Evolutionary conservation across 2,888 invertebrate genomes (phyloP).

Genomic region (Chydorus sphaericus): DNA sequence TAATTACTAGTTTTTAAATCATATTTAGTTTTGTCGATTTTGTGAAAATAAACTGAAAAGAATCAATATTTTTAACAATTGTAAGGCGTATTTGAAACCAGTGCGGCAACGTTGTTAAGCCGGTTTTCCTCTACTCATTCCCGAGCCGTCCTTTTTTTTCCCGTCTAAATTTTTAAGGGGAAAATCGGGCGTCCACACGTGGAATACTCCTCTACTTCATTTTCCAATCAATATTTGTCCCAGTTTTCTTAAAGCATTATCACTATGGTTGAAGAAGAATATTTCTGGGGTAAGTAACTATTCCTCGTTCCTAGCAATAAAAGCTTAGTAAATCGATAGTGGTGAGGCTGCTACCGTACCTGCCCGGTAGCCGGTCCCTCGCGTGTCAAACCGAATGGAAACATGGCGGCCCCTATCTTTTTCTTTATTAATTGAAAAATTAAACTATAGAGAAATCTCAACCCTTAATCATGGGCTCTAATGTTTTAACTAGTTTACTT

Average conservation of each 20-base stretch:
- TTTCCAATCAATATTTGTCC: neutral
- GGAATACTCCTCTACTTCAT: neutral
- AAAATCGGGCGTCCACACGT: neutral
- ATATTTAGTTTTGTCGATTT: too few species aligned
- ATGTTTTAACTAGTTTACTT: neutral
- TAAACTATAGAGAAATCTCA: neutral
- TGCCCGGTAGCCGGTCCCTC: constrained; percentile 1
- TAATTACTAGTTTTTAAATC: too few species aligned
- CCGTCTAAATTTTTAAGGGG: constrained; percentile 2
- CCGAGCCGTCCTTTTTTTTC: too few species aligned
- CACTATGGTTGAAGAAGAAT: constrained; percentile 16
- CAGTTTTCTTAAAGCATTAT: neutral
- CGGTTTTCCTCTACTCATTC: too few species aligned
- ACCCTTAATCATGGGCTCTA: neutral
- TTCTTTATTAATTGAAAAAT: neutral
- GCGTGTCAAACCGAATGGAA: neutral
- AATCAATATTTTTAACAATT: too few species aligned
- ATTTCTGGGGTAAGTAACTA: constrained; percentile 15
- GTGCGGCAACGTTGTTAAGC: too few species aligned
- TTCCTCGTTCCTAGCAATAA: neutral
- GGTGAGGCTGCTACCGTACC: too few species aligned
- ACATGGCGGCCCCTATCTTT: neutral
- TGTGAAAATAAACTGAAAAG: too few species aligned
- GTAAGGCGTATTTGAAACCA: too few species aligned
- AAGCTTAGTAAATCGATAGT: neutral